Evolutionary conservation across 2,888 invertebrate species (phyloP).

Genomic region (Drosophila stalkeri): DNA sequence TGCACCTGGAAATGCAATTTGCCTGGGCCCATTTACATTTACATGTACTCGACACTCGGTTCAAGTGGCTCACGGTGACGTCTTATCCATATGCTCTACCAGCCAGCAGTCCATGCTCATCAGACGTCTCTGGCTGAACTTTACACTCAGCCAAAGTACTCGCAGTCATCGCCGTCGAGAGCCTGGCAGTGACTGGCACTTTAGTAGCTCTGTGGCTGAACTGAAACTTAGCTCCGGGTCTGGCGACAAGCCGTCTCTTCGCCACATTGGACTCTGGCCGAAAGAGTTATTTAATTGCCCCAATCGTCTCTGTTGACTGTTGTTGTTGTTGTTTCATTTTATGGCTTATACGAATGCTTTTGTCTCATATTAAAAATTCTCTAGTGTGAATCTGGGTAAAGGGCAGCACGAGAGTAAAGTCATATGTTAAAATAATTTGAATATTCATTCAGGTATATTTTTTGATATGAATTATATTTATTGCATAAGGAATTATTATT

Average conservation of each 20-base stretch:
- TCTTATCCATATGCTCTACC: constrained; percentile 1
- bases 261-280: constrained; percentile 52
- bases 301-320: constrained; percentile 15
- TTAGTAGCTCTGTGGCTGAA: constrained; percentile 27
- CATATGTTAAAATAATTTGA: constrained; percentile 9
- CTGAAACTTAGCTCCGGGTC: constrained; percentile 26
- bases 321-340: constrained; percentile 2
- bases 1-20: constrained; percentile 73
- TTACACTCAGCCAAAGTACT: constrained; percentile 31
- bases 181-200: constrained; percentile 38
- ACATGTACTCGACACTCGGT: constrained; percentile 13
- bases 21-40: constrained; percentile 38
- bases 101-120: background rate
- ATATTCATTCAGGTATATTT: constrained; percentile 21
- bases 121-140: constrained; percentile 32
- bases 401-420: constrained; percentile 54
- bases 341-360: constrained; percentile 1
- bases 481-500: background rate
- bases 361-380: constrained; percentile 35
- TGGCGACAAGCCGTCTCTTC: constrained; percentile 43
- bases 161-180: constrained; percentile 10
- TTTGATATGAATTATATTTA: constrained; percentile 1
- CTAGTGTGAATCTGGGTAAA: constrained; percentile 61
- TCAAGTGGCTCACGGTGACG: constrained; percentile 45
- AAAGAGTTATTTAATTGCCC: constrained; percentile 40